phyloP scores from a whole-genome alignment of 1,140 invertebrate genomes.

The Drosophila sucinea region DNA sequence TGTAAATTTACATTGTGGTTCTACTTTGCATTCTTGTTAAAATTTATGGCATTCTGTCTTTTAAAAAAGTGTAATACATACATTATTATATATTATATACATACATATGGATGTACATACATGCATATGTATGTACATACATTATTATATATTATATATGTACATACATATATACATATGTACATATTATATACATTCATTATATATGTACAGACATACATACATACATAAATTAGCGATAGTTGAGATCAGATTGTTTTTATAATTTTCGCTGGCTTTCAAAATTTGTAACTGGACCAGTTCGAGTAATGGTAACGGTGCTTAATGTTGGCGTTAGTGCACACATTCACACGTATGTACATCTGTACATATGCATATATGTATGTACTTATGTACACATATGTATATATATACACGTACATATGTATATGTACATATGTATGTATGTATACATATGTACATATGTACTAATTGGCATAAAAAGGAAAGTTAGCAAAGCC shows the following conservation, averaged over 20 bases:
- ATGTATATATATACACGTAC: constrained; percentile 23
- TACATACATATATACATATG: no score
- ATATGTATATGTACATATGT: constrained; percentile 17
- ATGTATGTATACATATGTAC: constrained; percentile 14
- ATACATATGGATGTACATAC: no score
- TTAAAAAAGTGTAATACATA: no score
- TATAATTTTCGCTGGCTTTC: constrained; percentile 41
- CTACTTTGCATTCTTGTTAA: no score
- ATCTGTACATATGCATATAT: constrained; percentile 27
- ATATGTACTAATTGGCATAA: not conserved
- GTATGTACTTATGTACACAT: constrained; percentile 26
- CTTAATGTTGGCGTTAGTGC: not conserved
- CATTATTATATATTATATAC: no score
- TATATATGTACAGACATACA: no score
- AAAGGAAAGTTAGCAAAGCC: constrained; percentile 52
- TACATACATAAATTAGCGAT: constrained; percentile 8
- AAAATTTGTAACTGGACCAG: constrained; percentile 57
- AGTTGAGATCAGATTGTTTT: no score
- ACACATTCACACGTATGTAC: constrained; percentile 15
- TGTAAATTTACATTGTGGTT: no score
- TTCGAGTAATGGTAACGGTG: constrained; percentile 16
- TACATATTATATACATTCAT: no score
- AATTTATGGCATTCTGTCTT: no score
- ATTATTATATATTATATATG: no score
- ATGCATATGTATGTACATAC: no score